These are phyloP conservation scores for Acanthoscelides obtectus DNA, from an alignment of 2,888 invertebrate species.

Conservation along the genomic window DNA sequence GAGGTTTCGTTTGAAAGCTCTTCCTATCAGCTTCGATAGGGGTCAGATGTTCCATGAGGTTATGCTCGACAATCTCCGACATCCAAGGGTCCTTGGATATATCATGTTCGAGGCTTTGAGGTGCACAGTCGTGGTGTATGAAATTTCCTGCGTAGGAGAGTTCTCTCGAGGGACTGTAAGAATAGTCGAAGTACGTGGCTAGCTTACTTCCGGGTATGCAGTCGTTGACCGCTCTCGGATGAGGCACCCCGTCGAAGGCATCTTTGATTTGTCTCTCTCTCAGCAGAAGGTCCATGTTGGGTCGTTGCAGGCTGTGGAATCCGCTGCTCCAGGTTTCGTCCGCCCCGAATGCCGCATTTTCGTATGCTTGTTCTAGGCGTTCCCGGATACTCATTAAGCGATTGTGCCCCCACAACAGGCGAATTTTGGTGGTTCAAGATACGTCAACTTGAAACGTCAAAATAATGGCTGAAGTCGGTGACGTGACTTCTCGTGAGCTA, in stretches of 20 bases:
- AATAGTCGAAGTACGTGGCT: slow-evolving; percentile 50
- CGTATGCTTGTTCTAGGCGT: slow-evolving; percentile 39
- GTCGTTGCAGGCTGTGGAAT: slow-evolving; percentile 30
- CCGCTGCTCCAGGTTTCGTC: slow-evolving; percentile 39
- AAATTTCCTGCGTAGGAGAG: slow-evolving; percentile 39
- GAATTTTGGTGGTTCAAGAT: slow-evolving; percentile 14
- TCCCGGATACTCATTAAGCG: slow-evolving; percentile 31
- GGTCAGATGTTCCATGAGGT: slow-evolving; percentile 14
- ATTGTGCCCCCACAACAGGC: slow-evolving; percentile 15
- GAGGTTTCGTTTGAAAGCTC: background rate
- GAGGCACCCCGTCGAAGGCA: slow-evolving; percentile 30
- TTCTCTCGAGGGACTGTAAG: slow-evolving; percentile 50
- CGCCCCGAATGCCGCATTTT: slow-evolving; percentile 39
- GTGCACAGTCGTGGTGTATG: slow-evolving; percentile 16
- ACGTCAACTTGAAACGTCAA: slow-evolving; percentile 17
- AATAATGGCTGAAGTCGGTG: slow-evolving; percentile 19
- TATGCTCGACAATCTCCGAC: slow-evolving; percentile 52
- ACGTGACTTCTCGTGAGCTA: background rate
- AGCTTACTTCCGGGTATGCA: slow-evolving; percentile 62
- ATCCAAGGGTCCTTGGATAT: slow-evolving; percentile 56
- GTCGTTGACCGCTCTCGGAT: slow-evolving; percentile 54
- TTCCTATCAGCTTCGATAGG: slow-evolving; percentile 3
- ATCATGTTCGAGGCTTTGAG: slow-evolving; percentile 18
- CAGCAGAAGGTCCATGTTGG: slow-evolving; percentile 37
- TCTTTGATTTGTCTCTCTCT: slow-evolving; percentile 24